Evolutionary conservation across 2,888 invertebrate genomes (phyloP).

Genomic region (Drosophila pegasa): DNA sequence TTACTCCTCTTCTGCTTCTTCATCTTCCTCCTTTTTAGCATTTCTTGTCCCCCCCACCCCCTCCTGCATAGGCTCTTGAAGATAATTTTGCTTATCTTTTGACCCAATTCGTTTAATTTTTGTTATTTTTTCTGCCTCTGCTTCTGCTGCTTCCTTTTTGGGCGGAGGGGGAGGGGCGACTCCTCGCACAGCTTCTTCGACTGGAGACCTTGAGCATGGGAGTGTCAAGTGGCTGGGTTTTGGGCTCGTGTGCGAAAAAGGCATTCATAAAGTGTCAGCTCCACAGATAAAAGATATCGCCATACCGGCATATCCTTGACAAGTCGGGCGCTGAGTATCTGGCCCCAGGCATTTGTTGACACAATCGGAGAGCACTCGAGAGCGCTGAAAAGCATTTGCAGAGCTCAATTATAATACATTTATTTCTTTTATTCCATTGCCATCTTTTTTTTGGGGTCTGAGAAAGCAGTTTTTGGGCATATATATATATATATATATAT

Average conservation of each 20-base stretch:
- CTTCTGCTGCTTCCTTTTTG: slow-evolving; percentile 38
- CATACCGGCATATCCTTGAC: slow-evolving; percentile 1
- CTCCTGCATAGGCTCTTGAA: slow-evolving; percentile 70
- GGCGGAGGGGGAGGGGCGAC: too few species aligned
- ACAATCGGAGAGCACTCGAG: not conserved
- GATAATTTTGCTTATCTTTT: slow-evolving; percentile 80
- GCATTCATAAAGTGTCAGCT: slow-evolving; percentile 23
- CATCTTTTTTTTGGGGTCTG: too few species aligned
- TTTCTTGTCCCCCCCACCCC: slow-evolving; percentile 9
- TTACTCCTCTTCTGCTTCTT: too few species aligned
- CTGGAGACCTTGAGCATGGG: slow-evolving; percentile 32
- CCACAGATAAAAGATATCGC: slow-evolving; percentile 12
- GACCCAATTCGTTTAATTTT: slow-evolving; percentile 76
- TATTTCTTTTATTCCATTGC: too few species aligned
- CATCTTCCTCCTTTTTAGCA: slow-evolving; percentile 13
- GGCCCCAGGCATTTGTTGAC: slow-evolving; percentile 3
- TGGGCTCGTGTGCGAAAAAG: slow-evolving; percentile 29
- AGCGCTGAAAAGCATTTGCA: slow-evolving; percentile 1
- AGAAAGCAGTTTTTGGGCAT: too few species aligned
- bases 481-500: too few species aligned
- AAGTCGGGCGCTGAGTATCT: not conserved
- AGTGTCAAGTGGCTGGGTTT: slow-evolving; percentile 53
- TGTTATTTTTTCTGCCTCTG: slow-evolving; percentile 24
- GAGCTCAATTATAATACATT: not conserved
- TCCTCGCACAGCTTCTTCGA: too few species aligned